Evolutionary conservation across 37 sponge, comb jelly and placozoan genomes (phyloP).

Genomic region (Hormiphora californensis): DNA sequence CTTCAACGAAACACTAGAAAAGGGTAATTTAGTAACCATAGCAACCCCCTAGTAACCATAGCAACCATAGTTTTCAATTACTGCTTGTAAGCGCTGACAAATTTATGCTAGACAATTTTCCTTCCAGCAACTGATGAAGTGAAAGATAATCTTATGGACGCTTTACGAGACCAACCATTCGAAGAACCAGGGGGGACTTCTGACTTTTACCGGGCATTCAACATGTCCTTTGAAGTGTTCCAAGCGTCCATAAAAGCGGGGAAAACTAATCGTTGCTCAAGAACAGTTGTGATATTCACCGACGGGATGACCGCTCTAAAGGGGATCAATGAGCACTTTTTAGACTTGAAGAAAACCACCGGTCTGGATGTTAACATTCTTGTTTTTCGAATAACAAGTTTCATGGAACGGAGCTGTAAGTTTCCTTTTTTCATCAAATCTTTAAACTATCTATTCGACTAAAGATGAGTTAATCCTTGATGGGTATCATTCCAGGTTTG

Average conservation of each 20-base stretch:
- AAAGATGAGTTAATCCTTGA: no score
- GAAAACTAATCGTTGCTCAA: neutral
- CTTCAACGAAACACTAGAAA: neutral
- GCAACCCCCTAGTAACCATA: no score
- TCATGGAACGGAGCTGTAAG: neutral
- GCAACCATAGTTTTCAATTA: no score
- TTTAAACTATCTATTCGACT: no score
- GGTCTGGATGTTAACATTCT: neutral
- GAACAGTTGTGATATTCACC: neutral
- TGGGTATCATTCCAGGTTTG: no score
- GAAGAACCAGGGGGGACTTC: neutral
- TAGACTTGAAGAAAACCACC: neutral
- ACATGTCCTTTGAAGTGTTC: neutral
- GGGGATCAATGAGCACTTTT: neutral
- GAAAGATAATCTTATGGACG: neutral
- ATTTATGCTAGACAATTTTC: neutral
- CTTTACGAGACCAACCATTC: no score
- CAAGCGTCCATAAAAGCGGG: neutral
- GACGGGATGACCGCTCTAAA: neutral
- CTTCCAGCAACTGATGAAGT: neutral
- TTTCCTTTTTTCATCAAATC: no score
- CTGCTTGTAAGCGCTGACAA: no score
- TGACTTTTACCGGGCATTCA: neutral
- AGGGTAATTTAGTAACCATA: neutral
- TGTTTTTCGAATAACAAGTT: neutral